phyloP scores from a whole-genome alignment of 1,140 invertebrate genomes.

The Sweltsa coloradensis region DNA sequence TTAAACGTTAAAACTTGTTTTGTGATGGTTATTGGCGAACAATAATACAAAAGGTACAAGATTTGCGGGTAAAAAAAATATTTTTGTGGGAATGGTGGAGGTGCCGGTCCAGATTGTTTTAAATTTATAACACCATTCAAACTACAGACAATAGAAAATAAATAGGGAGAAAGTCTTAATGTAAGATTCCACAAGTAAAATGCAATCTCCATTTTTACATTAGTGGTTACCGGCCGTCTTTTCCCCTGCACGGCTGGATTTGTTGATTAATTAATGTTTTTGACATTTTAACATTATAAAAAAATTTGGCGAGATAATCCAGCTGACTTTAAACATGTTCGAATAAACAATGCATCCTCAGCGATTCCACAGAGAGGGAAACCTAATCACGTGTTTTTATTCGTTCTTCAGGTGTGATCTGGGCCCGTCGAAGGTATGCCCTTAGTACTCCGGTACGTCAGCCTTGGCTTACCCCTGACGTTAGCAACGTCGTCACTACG shows the following conservation, averaged over 20 bases:
- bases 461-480: conserved; percentile 76
- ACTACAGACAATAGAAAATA: too few species aligned
- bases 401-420: conserved; percentile 54
- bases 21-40: background rate
- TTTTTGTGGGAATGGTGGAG: conserved; percentile 5
- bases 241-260: too few species aligned
- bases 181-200: too few species aligned
- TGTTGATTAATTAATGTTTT: background rate
- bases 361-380: background rate
- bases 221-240: background rate
- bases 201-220: too few species aligned
- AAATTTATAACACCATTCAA: too few species aligned
- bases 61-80: conserved; percentile 1
- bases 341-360: background rate
- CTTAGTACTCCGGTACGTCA: conserved; percentile 63
- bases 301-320: background rate
- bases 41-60: conserved; percentile 1
- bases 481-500: conserved; percentile 81
- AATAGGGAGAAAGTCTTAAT: too few species aligned
- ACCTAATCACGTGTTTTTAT: background rate
- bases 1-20: background rate
- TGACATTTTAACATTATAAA: conserved; percentile 1
- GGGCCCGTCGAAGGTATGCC: conserved; percentile 85
- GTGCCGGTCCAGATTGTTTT: too few species aligned
- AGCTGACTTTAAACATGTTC: background rate